phyloP scores from a whole-genome alignment of 2,113 vertebrate genomes.

The Amphilophus citrinellus region DNA sequence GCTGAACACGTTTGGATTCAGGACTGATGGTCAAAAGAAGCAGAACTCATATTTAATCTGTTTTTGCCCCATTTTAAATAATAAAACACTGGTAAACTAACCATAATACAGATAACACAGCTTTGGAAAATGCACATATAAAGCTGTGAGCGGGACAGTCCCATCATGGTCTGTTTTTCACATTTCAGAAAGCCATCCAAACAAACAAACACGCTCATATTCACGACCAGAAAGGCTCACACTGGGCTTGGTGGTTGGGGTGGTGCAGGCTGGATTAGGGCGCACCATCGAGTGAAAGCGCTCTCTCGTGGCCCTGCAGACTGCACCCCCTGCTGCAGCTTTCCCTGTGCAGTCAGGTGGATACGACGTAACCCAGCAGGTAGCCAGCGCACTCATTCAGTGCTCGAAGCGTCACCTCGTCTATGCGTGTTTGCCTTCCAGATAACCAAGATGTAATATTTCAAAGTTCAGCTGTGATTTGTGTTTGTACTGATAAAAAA shows the following conservation, averaged over 20 bases:
- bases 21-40: neutral
- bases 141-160: neutral
- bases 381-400: neutral
- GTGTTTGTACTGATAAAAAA: neutral
- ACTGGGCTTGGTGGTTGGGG: constrained; percentile 67
- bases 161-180: neutral
- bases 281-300: constrained; percentile 61
- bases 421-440: neutral
- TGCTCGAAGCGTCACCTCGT: neutral
- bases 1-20: no score
- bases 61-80: neutral
- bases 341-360: constrained; percentile 51
- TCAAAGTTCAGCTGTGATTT: neutral
- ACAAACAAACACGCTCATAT: constrained; percentile 65
- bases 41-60: neutral
- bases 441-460: neutral
- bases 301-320: constrained; percentile 56
- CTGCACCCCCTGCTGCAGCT: constrained; percentile 33
- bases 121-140: neutral
- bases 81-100: neutral
- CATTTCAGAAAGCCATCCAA: constrained; percentile 9
- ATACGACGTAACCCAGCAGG: neutral
- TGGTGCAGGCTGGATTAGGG: constrained; percentile 61
- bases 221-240: constrained; percentile 74
- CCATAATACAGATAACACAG: neutral